phyloP scores from a whole-genome alignment of 1,140 invertebrate genomes.

The Ectropis grisescens region DNA sequence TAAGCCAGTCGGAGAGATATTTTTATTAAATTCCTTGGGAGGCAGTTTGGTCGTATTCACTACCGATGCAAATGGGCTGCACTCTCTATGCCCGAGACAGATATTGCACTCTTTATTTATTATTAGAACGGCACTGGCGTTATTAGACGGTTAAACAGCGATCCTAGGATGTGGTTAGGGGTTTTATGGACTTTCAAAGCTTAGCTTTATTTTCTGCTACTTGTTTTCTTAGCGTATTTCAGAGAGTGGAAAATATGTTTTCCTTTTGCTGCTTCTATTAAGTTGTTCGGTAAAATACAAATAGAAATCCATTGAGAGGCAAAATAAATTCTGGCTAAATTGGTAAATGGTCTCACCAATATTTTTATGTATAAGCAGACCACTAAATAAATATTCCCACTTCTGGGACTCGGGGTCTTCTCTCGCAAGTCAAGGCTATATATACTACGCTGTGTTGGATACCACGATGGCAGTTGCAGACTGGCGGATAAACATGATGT shows the following conservation, averaged over 20 bases:
- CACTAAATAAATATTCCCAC: too few species aligned
- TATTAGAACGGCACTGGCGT: conserved; percentile 21
- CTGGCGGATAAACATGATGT: too few species aligned
- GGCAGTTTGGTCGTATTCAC: conserved; percentile 41
- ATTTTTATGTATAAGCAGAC: too few species aligned
- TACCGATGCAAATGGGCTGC: conserved; percentile 43
- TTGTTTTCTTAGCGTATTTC: not conserved
- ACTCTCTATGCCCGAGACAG: conserved; percentile 38
- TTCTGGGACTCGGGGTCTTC: too few species aligned
- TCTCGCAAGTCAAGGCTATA: too few species aligned
- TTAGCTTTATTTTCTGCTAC: not conserved
- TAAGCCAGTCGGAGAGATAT: conserved; percentile 39
- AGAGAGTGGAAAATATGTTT: not conserved
- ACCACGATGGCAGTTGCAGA: too few species aligned
- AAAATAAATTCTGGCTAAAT: too few species aligned
- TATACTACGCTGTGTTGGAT: too few species aligned
- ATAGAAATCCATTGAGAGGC: conserved; percentile 1
- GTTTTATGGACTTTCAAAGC: not conserved
- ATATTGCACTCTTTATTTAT: conserved; percentile 59
- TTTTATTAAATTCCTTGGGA: conserved; percentile 63
- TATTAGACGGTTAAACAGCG: conserved; percentile 21
- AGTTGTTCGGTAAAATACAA: not conserved
- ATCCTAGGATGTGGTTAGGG: too few species aligned
- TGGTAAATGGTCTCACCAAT: too few species aligned
- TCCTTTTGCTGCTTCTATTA: not conserved